These are phyloP conservation scores for Orthosia gothica DNA, from an alignment of 2,888 invertebrate genomes.

Conservation along the genomic window DNA sequence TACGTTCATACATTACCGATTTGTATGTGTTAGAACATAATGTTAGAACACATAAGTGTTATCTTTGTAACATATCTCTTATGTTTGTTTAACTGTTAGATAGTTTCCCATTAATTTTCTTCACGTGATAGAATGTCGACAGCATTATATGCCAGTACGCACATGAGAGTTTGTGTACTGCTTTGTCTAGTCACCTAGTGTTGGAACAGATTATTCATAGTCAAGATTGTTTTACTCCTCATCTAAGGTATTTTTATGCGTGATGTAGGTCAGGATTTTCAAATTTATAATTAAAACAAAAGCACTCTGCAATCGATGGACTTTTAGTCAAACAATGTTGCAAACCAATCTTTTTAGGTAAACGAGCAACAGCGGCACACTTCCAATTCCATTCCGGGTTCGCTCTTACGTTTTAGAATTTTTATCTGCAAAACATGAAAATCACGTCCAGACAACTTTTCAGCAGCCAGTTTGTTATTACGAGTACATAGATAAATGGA, in stretches of 20 bases:
- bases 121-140: constrained; percentile 7
- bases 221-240: too few relatives aligned
- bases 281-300: not conserved
- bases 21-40: constrained; percentile 7
- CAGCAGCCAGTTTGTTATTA: constrained; percentile 15
- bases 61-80: constrained; percentile 33
- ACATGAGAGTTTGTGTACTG: not conserved
- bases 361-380: constrained; percentile 15
- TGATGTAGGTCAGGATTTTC: not conserved
- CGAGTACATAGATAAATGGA: constrained; percentile 17
- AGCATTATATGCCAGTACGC: not conserved
- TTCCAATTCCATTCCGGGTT: constrained; percentile 41
- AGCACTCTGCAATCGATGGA: not conserved
- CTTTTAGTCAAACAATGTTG: constrained; percentile 17
- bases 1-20: constrained; percentile 5
- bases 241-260: not conserved
- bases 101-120: constrained; percentile 18
- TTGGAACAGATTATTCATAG: not conserved
- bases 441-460: constrained; percentile 11
- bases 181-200: not conserved
- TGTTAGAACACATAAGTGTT: too few relatives aligned
- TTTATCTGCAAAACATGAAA: constrained; percentile 31
- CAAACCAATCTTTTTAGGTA: constrained; percentile 32
- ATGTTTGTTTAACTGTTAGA: constrained; percentile 22
- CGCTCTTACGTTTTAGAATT: constrained; percentile 24